Evolutionary conservation across 2,888 invertebrate genomes (phyloP), one percentile per base, ranked within the genome.

Genomic region (Bimastos eiseni): DNA sequence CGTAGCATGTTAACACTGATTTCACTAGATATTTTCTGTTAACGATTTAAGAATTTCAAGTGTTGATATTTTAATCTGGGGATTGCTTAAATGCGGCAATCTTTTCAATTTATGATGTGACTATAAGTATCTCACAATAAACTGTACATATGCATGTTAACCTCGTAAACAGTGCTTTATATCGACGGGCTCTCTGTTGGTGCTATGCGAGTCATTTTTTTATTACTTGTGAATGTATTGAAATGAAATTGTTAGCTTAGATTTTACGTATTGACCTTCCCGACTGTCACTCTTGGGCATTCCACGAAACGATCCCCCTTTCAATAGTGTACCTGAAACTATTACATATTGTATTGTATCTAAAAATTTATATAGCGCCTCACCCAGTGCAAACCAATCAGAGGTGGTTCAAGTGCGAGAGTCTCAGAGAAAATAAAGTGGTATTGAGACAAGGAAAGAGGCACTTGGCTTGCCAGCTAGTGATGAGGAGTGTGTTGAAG

Each of bases 31-130:
- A 21, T 30, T 70, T 70, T 70, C 11, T 24, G 24, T 55, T 55
- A 30, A 55, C 2, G 24, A 55, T 30, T 55, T 70, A 1, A 70
- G n/a, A 70, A n/a, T n/a, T 70, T 70, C 70, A 70, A 0, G 30
- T 70, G 30, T n/a, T 70, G 70, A 70, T 70, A n/a, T 70, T 70
- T 70, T n/a, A 70, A 70, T n/a, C 70, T 70, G 70, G 70, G n/a
- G 30, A 70, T 70, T 70, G 70, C 49, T 21, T 49, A 49, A 49
- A 6, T n/a, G n/a, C n/a, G n/a, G n/a, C n/a, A n/a, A n/a, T n/a
- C n/a, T 21, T 21, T 24, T 49, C 21, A 49, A 21, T 49, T 49
- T 21, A 49, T 21, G 21, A 49, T 21, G 21, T 49, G 49, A 49
- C 49, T 49, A 21, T 1, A 49, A 19, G 49, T 21, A 21, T 49